Evolutionary conservation across 1,140 invertebrate genomes (phyloP), one percentile per base, ranked within the genome.

Genomic region (Manduca sexta): DNA sequence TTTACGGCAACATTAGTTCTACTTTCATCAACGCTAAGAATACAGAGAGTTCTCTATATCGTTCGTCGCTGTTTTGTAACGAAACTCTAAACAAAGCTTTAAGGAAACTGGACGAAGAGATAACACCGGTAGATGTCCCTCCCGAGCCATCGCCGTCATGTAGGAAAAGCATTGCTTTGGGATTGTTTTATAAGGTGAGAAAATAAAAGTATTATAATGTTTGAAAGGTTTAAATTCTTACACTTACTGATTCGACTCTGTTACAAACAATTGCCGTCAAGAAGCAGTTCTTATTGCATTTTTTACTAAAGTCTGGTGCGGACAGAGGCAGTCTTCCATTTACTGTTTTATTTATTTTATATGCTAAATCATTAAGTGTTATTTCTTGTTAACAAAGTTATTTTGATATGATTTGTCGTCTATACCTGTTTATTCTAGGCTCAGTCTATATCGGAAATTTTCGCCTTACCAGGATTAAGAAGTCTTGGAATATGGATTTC

Each of bases 121-220:
- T 96, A 0, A 65, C 88, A 3, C 92, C 93, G 0, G 89, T 91
- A 54, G 76, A 88, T 16, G 63, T 86, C 7, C 83, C 90, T 1
- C 91, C 91, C 0, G 91, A 94, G 70, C 88, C 91, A 11, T 88
- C 89, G 1, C 88, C 91, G 0, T 75, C 88, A n/a, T 94, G 91
- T 61, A 89, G 92, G 21, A 88, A 88, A 34, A 82, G 68, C 2
- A 76, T 94, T 5, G 90, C 92, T 0, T 78, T 89, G 45, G 84
- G 87, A 37, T 66, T 91, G 16, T 91, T 92, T 58, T 93, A 92
- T 62, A 93, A 92, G 86, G 91, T 92, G 69, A 56, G 55, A 56
- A 42, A 42, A 39, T 42, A 37, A 13, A 14, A 45, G 40, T 30
- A 14, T 21, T 15, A 18, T 18, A 34, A 7, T 39, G 37, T 11